phyloP scores from a whole-genome alignment of 2,888 invertebrate species.

The Panzeria rudis region DNA sequence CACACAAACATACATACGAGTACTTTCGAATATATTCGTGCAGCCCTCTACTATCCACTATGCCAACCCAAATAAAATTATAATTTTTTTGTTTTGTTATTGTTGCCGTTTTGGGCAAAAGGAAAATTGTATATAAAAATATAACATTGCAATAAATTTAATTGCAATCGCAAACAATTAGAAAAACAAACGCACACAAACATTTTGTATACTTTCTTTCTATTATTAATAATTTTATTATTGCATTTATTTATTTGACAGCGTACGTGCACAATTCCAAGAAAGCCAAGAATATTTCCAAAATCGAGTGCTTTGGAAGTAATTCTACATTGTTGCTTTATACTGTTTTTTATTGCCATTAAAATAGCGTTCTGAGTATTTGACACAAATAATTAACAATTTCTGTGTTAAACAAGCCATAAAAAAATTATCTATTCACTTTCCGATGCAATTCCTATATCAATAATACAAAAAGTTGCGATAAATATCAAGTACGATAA shows the following conservation, averaged over 20 bases:
- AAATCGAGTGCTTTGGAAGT: neutral
- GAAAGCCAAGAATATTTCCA: conserved; percentile 26
- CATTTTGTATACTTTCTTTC: conserved; percentile 21
- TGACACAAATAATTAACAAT: conserved; percentile 22
- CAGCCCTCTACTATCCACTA: too few species aligned
- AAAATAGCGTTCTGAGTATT: neutral
- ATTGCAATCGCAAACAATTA: conserved; percentile 13
- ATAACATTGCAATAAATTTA: conserved; percentile 8
- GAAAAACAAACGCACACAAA: conserved; percentile 6
- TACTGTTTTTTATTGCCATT: neutral
- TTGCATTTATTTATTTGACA: conserved; percentile 9
- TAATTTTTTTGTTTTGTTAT: too few species aligned
- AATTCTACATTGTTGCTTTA: neutral
- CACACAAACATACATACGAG: too few species aligned
- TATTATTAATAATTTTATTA: conserved; percentile 11
- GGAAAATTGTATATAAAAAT: neutral
- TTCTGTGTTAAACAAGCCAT: neutral
- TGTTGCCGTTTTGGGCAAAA: neutral
- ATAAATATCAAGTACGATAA: conserved; percentile 11
- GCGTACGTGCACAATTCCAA: conserved; percentile 29
- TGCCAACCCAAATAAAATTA: too few species aligned
- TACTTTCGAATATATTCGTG: too few species aligned
- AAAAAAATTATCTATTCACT: conserved; percentile 15
- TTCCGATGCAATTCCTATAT: neutral
- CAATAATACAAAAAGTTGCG: neutral